Evolutionary conservation across 2,888 invertebrate species (phyloP), one percentile per base, ranked within the genome.

Genomic region (Heliconius cydno): DNA sequence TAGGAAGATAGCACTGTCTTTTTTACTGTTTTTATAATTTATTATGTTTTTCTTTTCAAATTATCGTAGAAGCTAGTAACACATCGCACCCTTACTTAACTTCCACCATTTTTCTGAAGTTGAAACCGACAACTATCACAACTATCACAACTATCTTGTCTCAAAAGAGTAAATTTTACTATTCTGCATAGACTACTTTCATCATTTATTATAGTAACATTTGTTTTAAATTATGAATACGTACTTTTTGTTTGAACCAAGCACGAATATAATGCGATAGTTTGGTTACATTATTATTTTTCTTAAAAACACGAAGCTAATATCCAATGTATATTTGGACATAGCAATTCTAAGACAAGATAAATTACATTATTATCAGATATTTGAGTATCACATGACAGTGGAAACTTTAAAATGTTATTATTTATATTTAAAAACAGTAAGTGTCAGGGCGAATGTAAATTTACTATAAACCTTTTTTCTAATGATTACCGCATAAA

Each of bases 361-460:
- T 41, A 68, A 68, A 12, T 68, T 68, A n/a, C n/a, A n/a, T 38
- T 38, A 38, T n/a, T 38, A 68, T n/a, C 38, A 68, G n/a, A n/a
- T 68, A 68, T 68, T 38, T 68, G 1, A 68, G 30, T 41, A 41
- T 68, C 12, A 68, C 41, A 68, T 25, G n/a, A 68, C n/a, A 13
- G 13, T 41, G n/a, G 7, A 25, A 41, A 12, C 9, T 25, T 63
- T 63, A 28, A 63, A 63, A 63, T 25, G 13, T 9, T 13, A 63
- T 63, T 0, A 63, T 28, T 25, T 63, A 25, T 63, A 63, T 25
- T 63, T 57, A 0, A 57, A 9, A 57, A 3, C 7, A 57, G 6
- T 34, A 34, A 34, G 34, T 52, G 19, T 52, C 52, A 4, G 52
- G 5, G 19, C 0, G 3, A 0, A 57, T 52, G 19, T 15, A 46